A percentile compares a stretch with the other conserved stretches of the same genome.
Conservation (phyloP, 1,140 invertebrate species). For the Mylabris phalerata region DNA sequence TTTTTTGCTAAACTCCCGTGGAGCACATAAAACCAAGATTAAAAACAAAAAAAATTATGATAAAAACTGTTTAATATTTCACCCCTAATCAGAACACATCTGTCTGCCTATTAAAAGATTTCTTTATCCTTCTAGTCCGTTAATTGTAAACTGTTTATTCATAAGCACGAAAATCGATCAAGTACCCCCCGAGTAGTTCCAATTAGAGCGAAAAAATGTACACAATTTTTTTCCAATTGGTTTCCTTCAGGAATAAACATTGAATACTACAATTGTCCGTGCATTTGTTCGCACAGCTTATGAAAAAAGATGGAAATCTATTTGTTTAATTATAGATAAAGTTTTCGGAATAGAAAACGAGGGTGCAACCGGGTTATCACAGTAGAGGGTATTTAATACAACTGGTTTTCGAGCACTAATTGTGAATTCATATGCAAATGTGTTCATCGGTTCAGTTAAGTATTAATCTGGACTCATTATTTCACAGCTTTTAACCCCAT, state of each 20-base stretch:
- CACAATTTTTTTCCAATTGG: neutral
- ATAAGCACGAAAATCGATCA: slow-evolving; percentile 10
- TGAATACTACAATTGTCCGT: neutral
- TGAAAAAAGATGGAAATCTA: neutral
- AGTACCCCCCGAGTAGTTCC: neutral
- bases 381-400: slow-evolving; percentile 14
- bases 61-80: slow-evolving; percentile 9
- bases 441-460: slow-evolving; percentile 33
- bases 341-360: too few relatives aligned
- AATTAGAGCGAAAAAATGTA: neutral
- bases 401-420: slow-evolving; percentile 25
- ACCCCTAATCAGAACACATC: slow-evolving; percentile 11
- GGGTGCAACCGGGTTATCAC: too few relatives aligned
- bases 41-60: slow-evolving; percentile 8
- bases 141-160: slow-evolving; percentile 9
- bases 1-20: too few relatives aligned
- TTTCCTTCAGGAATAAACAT: neutral
- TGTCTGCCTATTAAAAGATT: slow-evolving; percentile 6
- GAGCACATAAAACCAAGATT: neutral
- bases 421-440: slow-evolving; percentile 40
- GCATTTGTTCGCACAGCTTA: neutral
- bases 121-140: slow-evolving; percentile 6
- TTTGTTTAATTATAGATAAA: neutral
- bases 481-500: slow-evolving; percentile 36
- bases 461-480: slow-evolving; percentile 39